Conservation (phyloP, 2,797 vertebrate genomes). For the Tauraco hartlaubi region DNA sequence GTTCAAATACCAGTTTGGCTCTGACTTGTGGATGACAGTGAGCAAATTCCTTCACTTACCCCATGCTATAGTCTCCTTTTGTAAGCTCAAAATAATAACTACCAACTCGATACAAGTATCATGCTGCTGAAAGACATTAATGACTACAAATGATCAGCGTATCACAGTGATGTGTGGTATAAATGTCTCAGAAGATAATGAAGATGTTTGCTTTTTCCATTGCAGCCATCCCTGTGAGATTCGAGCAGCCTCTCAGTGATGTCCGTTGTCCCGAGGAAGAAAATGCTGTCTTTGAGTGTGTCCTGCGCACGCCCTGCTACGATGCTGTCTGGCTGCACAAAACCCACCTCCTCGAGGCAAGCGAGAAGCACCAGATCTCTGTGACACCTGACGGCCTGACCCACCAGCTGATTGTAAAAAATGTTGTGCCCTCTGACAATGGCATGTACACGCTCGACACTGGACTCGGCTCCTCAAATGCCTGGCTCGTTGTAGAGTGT, state of each 20-base stretch:
- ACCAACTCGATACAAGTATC: background rate
- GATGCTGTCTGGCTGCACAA: slow-evolving; percentile 85
- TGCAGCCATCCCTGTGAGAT: slow-evolving; percentile 81
- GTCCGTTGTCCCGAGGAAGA: slow-evolving; percentile 81
- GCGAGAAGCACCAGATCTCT: slow-evolving; percentile 83
- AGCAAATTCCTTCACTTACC: background rate
- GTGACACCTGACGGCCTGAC: slow-evolving; percentile 88
- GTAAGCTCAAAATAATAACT: background rate
- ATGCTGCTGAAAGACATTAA: background rate
- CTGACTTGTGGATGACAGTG: background rate
- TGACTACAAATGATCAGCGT: background rate
- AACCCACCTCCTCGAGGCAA: slow-evolving; percentile 66
- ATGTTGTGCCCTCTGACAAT: slow-evolving; percentile 80
- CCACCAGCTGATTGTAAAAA: slow-evolving; percentile 86
- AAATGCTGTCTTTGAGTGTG: slow-evolving; percentile 86
- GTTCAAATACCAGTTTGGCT: background rate
- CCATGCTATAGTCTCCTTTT: background rate
- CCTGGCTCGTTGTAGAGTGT: slow-evolving; percentile 92
- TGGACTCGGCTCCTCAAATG: slow-evolving; percentile 86
- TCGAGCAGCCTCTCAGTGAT: slow-evolving; percentile 83
- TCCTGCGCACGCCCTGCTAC: slow-evolving; percentile 80
- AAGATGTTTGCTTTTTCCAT: background rate
- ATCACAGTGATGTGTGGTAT: background rate
- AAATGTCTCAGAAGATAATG: background rate
- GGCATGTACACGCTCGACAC: slow-evolving; percentile 88